Base-by-base conservation (phyloP, 2,113 vertebrate genomes). In the Nothoprocta perdicaria region DNA sequence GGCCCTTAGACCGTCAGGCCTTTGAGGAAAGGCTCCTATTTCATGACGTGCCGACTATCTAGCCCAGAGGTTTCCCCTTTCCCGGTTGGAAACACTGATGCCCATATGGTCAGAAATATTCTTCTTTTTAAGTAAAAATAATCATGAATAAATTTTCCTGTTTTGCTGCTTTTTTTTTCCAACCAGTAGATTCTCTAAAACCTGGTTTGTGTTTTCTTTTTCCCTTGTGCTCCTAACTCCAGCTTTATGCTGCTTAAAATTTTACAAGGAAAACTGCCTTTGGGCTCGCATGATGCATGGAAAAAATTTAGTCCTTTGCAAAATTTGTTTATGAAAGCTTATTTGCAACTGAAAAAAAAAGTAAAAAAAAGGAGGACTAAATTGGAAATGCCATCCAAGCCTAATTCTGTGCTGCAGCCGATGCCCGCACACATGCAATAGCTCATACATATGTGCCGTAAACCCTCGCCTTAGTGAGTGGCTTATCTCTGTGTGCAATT, bases 401-500 rank as follows among this genome's bases (percentile, higher is more conserved):
- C 80, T 82, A 71, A 38, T 31, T 57, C 38, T 82, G 35, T 67
- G 88, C 60, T 5, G 2, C 77, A 85, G 80, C 40, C 81, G 40
- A 3, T 27, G 45, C 68, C 62, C 5, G 26, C 65, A 14, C 17
- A 53, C 23, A n/a, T 73, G 67, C 52, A 88, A 40, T 50, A 19
- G 27, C 53, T 90, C 13, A 0, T 80, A 45, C 35, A 38, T 91
- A 53, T 16, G 80, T 87, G 38, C 55, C 46, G 66, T 76, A 92
- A 91, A 63, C 72, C 83, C 69, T 68, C 46, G 57, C 67, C 57
- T 55, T 66, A 41, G 58, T 2, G 23, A 93, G 73, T 94, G 82
- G 68, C 92, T 95, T 96, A 92, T 86, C 93, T 80, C 48, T 57
- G 68, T 12, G 14, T 92, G 79, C 85, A 95, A 95, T 85, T 85